A percentile compares a stretch with the other conserved stretches of the same genome.
Conservation (phyloP, 2,797 vertebrate species). For the Macropus fuliginosus region DNA sequence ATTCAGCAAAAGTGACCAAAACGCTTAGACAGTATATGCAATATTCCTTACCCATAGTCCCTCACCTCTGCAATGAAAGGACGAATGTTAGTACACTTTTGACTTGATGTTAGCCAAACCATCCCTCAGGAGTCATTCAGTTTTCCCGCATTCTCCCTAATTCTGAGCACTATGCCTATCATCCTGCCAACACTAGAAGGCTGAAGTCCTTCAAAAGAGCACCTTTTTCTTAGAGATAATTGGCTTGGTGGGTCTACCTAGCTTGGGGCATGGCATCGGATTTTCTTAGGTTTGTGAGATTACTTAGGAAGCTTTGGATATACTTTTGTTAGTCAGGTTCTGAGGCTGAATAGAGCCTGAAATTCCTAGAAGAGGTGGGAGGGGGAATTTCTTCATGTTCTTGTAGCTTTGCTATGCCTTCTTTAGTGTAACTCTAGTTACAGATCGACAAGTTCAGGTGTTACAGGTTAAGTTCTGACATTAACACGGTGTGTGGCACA, state of each 20-base stretch:
- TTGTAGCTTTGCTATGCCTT: neutral
- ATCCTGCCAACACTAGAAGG: neutral
- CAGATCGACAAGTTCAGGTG: neutral
- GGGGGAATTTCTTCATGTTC: neutral
- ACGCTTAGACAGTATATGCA: neutral
- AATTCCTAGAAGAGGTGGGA: neutral
- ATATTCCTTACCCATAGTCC: neutral
- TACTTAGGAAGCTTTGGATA: neutral
- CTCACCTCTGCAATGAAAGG: neutral
- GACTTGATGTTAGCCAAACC: neutral
- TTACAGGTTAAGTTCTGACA: neutral
- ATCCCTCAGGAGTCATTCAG: neutral
- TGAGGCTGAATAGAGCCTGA: neutral
- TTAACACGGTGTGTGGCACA: neutral
- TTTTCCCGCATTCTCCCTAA: neutral
- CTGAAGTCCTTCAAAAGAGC: neutral
- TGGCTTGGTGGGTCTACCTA: neutral
- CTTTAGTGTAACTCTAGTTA: neutral
- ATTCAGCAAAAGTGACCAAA: neutral
- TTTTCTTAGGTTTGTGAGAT: neutral
- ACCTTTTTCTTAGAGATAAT: neutral
- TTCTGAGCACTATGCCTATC: neutral
- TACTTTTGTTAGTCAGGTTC: neutral
- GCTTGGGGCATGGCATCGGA: neutral
- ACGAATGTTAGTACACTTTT: neutral